Conservation (phyloP, 2,113 vertebrate genomes). For the Synchiropus splendidus region DNA sequence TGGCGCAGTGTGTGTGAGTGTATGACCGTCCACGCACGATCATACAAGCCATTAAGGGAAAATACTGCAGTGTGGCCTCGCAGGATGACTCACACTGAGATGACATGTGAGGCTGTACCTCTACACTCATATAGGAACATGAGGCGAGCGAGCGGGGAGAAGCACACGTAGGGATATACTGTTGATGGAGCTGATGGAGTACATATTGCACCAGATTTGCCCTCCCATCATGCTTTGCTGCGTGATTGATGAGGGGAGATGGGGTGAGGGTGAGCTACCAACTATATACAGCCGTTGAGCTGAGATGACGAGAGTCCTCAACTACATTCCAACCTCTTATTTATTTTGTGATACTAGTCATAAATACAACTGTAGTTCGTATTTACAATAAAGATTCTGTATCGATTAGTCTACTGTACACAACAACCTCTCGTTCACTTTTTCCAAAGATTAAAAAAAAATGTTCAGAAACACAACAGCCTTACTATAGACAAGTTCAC, state of each 20-base stretch:
- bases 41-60: slow-evolving; percentile 2
- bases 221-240: slow-evolving; percentile 47
- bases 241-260: slow-evolving; percentile 32
- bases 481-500: no score
- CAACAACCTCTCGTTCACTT: no score
- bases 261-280: no score
- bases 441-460: no score
- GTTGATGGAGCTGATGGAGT: slow-evolving; percentile 23
- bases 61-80: slow-evolving; percentile 5
- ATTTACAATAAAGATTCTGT: no score
- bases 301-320: no score
- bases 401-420: no score
- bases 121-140: slow-evolving; percentile 10
- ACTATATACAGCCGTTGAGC: no score
- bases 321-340: no score
- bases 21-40: slow-evolving; percentile 8
- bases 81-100: slow-evolving; percentile 27
- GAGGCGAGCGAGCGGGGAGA: background rate
- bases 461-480: no score
- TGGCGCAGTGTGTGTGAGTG: slow-evolving; percentile 15
- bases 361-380: no score
- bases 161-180: slow-evolving; percentile 1
- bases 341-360: no score
- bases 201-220: slow-evolving; percentile 13
- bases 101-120: slow-evolving; percentile 14